phyloP scores from a whole-genome alignment of 2,113 vertebrate genomes.

The Colius striatus region DNA sequence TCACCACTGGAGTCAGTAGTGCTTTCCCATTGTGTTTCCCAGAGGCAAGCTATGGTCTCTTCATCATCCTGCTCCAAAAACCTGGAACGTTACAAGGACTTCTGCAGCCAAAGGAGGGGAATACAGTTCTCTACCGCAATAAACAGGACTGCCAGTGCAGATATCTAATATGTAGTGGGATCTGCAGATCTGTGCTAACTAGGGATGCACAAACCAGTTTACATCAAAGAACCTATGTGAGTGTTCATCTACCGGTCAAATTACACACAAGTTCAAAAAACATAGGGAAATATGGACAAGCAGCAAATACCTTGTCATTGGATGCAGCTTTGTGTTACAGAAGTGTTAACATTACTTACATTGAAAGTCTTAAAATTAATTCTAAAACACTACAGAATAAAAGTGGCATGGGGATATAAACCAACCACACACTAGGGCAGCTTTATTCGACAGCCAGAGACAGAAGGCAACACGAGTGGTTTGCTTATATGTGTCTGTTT shows the following conservation, averaged over 20 bases:
- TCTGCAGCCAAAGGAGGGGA: slow-evolving; percentile 4
- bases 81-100: slow-evolving; percentile 1
- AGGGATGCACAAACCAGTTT: neutral
- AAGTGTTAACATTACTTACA: neutral
- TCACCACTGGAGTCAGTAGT: neutral
- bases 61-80: neutral
- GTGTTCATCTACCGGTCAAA: neutral
- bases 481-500: neutral
- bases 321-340: neutral
- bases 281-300: neutral
- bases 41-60: neutral
- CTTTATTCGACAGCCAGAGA: neutral
- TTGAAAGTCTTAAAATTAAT: neutral
- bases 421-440: neutral
- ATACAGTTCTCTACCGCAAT: neutral
- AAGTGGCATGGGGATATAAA: neutral
- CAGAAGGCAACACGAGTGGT: neutral
- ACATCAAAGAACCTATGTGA: neutral
- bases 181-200: neutral
- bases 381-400: neutral
- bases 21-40: neutral
- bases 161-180: neutral
- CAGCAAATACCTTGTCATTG: neutral
- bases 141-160: neutral
- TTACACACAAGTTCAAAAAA: neutral